Evolutionary conservation across 2,113 vertebrate species (phyloP).

Genomic region (Hemiscyllium ocellatum): DNA sequence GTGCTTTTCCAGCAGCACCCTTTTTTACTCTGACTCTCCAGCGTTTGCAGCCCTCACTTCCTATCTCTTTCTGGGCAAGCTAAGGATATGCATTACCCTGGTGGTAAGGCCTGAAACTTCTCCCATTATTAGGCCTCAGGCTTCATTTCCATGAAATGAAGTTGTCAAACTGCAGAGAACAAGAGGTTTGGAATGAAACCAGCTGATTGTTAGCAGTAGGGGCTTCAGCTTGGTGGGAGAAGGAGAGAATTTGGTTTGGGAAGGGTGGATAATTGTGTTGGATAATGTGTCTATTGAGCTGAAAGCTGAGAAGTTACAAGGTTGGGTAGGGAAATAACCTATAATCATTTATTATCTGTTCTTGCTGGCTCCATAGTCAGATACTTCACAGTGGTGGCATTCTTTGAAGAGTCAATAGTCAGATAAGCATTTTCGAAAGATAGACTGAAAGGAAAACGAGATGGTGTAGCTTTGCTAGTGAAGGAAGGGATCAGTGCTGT

Average conservation of each 20-base stretch:
- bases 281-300: neutral
- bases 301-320: neutral
- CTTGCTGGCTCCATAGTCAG: neutral
- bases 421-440: too few species aligned
- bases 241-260: neutral
- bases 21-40: too few species aligned
- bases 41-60: too few species aligned
- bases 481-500: too few species aligned
- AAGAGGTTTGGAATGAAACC: neutral
- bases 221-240: neutral
- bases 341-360: neutral
- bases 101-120: neutral
- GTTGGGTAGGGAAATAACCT: neutral
- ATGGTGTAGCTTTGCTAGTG: too few species aligned
- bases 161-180: neutral
- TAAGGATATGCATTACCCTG: neutral
- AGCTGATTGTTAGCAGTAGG: neutral
- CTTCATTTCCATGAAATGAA: neutral
- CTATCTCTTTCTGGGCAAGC: neutral
- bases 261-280: neutral
- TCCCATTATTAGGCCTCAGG: neutral
- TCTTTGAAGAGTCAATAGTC: too few species aligned
- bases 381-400: neutral
- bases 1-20: too few species aligned
- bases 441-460: too few species aligned